phyloP scores from a whole-genome alignment of 2,113 vertebrate genomes.

The Megaleporinus macrocephalus region DNA sequence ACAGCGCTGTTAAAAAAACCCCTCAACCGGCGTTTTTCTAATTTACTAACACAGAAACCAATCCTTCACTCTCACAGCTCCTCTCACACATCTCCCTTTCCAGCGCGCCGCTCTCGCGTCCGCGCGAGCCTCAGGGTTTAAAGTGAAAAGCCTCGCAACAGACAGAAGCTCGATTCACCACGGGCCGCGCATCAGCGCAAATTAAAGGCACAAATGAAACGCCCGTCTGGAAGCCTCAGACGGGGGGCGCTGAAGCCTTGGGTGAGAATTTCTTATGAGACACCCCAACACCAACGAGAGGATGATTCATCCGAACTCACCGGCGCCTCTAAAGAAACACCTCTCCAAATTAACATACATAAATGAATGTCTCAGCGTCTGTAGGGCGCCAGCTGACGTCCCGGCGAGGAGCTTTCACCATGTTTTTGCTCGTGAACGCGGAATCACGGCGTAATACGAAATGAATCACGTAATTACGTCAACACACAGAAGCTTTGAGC shows the following conservation, averaged over 20 bases:
- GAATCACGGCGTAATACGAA: too few species aligned
- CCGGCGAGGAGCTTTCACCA: too few species aligned
- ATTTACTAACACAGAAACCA: too few species aligned
- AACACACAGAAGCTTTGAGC: too few species aligned
- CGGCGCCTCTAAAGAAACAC: constrained; percentile 9
- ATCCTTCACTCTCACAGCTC: not conserved
- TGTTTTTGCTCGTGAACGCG: too few species aligned
- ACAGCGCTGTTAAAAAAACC: too few species aligned
- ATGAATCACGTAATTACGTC: too few species aligned
- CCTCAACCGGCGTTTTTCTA: too few species aligned
- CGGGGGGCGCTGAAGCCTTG: not conserved
- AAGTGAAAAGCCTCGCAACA: not conserved
- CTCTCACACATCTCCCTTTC: not conserved
- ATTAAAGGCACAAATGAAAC: constrained; percentile 37
- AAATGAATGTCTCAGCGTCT: not conserved
- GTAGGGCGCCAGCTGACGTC: not conserved
- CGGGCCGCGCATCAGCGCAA: not conserved
- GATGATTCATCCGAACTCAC: not conserved
- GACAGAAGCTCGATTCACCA: not conserved
- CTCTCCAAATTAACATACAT: not conserved
- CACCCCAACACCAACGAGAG: not conserved
- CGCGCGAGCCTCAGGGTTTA: not conserved
- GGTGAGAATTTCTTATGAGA: constrained; percentile 24
- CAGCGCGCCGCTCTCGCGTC: not conserved
- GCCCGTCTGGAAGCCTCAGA: not conserved